A percentile compares a stretch with the other conserved stretches of the same genome.
Conservation (phyloP, 2,797 vertebrate genomes). For the Mycteria americana region DNA sequence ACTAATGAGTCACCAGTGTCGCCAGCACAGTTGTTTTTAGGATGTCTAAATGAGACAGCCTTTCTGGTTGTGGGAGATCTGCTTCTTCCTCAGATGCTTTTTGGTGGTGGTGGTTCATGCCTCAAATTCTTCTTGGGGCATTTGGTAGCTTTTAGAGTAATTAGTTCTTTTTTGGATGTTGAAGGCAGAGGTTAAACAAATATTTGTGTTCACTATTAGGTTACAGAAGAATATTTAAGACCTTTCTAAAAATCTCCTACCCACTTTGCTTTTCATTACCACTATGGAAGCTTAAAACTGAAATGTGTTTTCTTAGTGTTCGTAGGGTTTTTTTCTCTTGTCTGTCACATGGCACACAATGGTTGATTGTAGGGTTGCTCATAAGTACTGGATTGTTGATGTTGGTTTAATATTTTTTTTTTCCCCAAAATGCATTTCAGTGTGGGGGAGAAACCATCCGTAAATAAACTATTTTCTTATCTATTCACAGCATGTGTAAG, state of each 20-base stretch:
- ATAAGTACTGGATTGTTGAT: not conserved
- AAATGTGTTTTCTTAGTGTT: not conserved
- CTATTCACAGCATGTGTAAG: not conserved
- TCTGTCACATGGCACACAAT: conserved; percentile 23
- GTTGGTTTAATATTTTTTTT: not conserved
- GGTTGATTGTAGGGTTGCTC: conserved; percentile 13
- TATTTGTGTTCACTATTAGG: conserved; percentile 29
- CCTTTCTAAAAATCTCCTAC: conserved; percentile 3
- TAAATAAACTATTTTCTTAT: conserved; percentile 2
- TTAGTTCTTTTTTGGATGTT: not conserved
- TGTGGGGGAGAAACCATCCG: not conserved
- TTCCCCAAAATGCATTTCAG: not conserved
- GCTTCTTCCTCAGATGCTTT: conserved; percentile 16
- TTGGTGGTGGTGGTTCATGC: conserved; percentile 22
- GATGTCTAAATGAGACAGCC: not conserved
- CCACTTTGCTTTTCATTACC: not conserved
- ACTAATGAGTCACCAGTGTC: conserved; percentile 30
- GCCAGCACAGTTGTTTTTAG: conserved; percentile 16
- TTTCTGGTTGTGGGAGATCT: not conserved
- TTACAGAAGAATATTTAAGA: conserved; percentile 33
- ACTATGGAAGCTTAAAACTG: not conserved
- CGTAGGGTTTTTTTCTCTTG: not conserved
- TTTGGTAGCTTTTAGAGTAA: conserved; percentile 35
- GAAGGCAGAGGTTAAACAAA: conserved; percentile 50
- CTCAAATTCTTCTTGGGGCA: conserved; percentile 28